Evolutionary conservation across 1,140 invertebrate species (phyloP), one percentile per base, ranked within the genome.

Genomic region (Saxidomus purpurata): DNA sequence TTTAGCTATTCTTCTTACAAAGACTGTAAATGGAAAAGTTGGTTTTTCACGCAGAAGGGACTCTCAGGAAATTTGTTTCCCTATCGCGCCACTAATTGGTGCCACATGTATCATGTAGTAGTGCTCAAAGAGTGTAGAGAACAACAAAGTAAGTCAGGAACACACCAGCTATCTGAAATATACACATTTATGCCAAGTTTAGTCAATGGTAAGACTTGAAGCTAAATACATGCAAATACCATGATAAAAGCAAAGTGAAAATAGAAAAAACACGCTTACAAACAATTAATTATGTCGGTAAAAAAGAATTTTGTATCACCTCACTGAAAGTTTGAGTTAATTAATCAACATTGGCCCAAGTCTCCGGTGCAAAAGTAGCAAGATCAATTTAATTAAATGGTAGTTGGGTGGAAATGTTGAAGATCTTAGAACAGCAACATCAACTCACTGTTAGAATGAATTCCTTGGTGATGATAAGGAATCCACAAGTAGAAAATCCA

Each of bases 381-480:
- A 34, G 67, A 8, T 71, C 6, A 71, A 71, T 36, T 36, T 71
- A 34, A 63, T 25, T 9, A 8, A 22, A 63, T 34, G 22, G 8
- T 40, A 36, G 6, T 8, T 36, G 17, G 17, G 31, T 9, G 8
- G 8, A 71, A 79, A 13, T 25, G 4, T 40, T 47, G 40, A 36
- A 13, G 17, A 79, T 3, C 11, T 47, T 47, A 43, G 8, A 2
- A 47, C 2, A 79, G 8, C 43, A 9, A n/a, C n/a, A n/a, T n/a
- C n/a, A n/a, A n/a, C 67, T 77, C 28, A 87, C 84, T 43, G 84
- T 87, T 13, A 87, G 74, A 28, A 87, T 47, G 49, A 87, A 87
- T 40, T 87, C 84, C 74, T 87, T 87, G 59, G 84, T 87, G 52
- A 87, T 87, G 11, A 52, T 52, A 13, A 87, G 55, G 17, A 87